phyloP scores from a whole-genome alignment of 2,797 vertebrate species.

The Molossus alvarezi region DNA sequence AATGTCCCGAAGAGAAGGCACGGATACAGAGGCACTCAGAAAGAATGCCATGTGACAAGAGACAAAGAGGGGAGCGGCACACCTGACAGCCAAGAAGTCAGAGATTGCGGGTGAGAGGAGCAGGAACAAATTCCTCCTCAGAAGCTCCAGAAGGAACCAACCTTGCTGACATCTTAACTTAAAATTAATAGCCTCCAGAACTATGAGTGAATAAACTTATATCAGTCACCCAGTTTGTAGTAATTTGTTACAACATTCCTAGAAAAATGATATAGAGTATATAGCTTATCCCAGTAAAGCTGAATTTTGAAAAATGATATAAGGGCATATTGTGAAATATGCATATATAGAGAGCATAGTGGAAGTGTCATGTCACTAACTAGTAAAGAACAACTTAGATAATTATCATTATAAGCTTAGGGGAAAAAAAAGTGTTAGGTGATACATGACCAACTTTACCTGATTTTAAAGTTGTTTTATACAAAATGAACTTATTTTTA shows the following conservation, averaged over 20 bases:
- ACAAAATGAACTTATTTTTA: not conserved
- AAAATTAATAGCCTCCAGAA: slow-evolving; percentile 13
- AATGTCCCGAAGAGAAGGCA: not conserved
- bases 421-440: not conserved
- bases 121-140: not conserved
- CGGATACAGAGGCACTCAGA: not conserved
- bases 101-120: not conserved
- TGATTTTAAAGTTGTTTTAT: not conserved
- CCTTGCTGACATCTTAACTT: not conserved
- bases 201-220: not conserved
- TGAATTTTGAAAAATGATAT: slow-evolving; percentile 5
- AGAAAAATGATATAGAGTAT: not conserved
- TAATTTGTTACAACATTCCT: not conserved
- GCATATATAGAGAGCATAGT: not conserved
- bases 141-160: not conserved
- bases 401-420: not conserved
- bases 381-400: not conserved
- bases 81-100: not conserved
- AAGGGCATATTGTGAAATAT: not conserved
- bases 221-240: not conserved
- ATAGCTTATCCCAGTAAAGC: not conserved
- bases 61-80: not conserved
- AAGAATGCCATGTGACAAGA: not conserved
- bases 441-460: not conserved
- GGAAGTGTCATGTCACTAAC: not conserved